Base-by-base conservation (phyloP, 2,888 invertebrate species). In the Eucera pruinosa region DNA sequence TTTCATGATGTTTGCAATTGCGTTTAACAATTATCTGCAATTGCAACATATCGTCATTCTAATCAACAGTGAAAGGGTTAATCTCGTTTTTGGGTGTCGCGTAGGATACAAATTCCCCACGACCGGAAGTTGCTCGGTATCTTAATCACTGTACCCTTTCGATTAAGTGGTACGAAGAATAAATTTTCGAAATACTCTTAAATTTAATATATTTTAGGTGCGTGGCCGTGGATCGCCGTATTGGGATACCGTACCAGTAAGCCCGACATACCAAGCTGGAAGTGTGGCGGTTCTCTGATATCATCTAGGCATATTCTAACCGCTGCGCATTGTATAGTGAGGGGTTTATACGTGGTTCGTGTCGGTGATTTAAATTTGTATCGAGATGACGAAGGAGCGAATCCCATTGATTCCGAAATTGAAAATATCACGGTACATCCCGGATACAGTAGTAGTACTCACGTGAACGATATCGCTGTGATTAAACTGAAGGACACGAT, bases 151-250 rank as follows among this genome's bases (percentile, higher is more conserved):
- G n/a, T n/a, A n/a, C 33, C 33, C 33, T 33, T 5, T 7, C 7
- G 33, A 33, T 33, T 33, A 7, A 33, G 33, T 33, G 33, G 3
- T 33, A 33, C 33, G 33, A 5, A 7, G 7, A 33, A 7, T 33
- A 33, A 5, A 7, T 33, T 33, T 33, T 3, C 33, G n/a, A n/a
- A n/a, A n/a, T n/a, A 36, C 36, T 15, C 7, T 2, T 6, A 27
- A 11, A 11, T 1, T 36, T 45, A 5, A 60, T 23, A 36, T 60
- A 23, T 81, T 80, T 41, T 74, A 95, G 96, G 96, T 23, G 95
- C 95, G 61, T 97, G 96, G 95, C 97, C 97, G 0, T 97, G 97
- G 97, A 94, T 96, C 84, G 95, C 95, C 0, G 94, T 95, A 2
- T 92, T 97, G 43, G 97, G 97, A 0, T 97, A 96, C 89, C 93